Evolutionary conservation across 1,140 invertebrate genomes (phyloP).

Genomic region (Drosophila gunungcola): DNA sequence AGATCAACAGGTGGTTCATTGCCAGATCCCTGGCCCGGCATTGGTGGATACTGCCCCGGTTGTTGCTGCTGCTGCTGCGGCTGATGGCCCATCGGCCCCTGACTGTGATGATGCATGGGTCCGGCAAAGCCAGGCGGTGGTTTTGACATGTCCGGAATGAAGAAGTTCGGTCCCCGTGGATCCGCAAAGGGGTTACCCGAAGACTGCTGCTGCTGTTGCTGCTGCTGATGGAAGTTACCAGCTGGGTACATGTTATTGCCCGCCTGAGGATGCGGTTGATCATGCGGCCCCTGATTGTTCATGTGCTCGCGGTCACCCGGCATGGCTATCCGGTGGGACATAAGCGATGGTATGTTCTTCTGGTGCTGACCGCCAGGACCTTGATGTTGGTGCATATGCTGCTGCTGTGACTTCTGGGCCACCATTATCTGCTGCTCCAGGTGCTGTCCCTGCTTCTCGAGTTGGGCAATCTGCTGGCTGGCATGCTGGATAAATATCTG

Average conservation of each 20-base stretch:
- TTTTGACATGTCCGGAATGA: conserved; percentile 92
- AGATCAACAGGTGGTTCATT: conserved; percentile 64
- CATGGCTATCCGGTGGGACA: conserved; percentile 62
- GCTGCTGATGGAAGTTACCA: conserved; percentile 54
- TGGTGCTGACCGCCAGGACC: conserved; percentile 26
- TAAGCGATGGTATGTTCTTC: conserved; percentile 69
- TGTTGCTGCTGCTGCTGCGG: conserved; percentile 36
- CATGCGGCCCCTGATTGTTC: conserved; percentile 42
- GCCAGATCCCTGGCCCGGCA: conserved; percentile 23
- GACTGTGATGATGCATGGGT: conserved; percentile 43
- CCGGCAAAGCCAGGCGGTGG: conserved; percentile 92
- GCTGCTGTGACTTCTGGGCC: conserved; percentile 57
- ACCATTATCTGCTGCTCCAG: conserved; percentile 88
- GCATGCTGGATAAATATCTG: conserved; percentile 97
- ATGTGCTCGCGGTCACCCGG: conserved; percentile 62
- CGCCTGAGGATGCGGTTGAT: conserved; percentile 38
- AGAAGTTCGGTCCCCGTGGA: conserved; percentile 85
- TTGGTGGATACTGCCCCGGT: conserved; percentile 40
- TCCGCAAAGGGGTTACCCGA: conserved; percentile 55
- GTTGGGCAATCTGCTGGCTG: conserved; percentile 93
- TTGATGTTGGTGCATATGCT: conserved; percentile 40
- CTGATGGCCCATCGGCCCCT: conserved; percentile 40
- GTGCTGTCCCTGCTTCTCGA: conserved; percentile 92
- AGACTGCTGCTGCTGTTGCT: conserved; percentile 35
- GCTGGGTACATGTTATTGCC: conserved; percentile 57